Conservation (phyloP, 2,888 invertebrate genomes). For the Torymus tubicola region DNA sequence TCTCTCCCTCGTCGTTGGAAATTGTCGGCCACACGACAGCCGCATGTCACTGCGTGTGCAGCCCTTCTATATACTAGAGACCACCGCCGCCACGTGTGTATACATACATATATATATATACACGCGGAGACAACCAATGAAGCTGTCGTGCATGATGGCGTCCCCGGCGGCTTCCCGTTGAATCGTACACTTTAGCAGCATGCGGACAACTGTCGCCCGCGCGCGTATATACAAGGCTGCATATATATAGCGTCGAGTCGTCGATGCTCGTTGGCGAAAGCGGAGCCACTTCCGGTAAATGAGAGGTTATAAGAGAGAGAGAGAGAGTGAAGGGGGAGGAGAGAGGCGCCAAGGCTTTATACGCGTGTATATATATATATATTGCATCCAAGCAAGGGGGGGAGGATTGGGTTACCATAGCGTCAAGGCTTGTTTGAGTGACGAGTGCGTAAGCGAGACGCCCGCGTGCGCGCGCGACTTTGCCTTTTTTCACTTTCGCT, state of each 20-base stretch:
- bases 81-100: too few species aligned
- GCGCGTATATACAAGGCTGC: conserved; percentile 59
- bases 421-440: not conserved
- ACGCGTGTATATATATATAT: too few species aligned
- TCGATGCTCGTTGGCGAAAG: conserved; percentile 80
- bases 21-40: too few species aligned
- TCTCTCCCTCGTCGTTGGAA: not conserved
- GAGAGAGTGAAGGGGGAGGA: too few species aligned
- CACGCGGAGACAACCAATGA: conserved; percentile 80
- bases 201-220: conserved; percentile 78
- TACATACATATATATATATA: conserved; percentile 72
- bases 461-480: not conserved
- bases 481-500: too few species aligned
- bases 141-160: conserved; percentile 73
- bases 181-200: conserved; percentile 69
- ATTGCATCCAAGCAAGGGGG: too few species aligned
- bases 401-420: not conserved
- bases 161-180: conserved; percentile 77
- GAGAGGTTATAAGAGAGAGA: too few species aligned
- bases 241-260: conserved; percentile 75
- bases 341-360: too few species aligned
- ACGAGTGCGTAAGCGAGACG: not conserved
- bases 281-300: conserved; percentile 77
- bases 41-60: too few species aligned
- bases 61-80: too few species aligned